Evolutionary conservation across 1,140 invertebrate species (phyloP).

Genomic region (Nomia melanderi): DNA sequence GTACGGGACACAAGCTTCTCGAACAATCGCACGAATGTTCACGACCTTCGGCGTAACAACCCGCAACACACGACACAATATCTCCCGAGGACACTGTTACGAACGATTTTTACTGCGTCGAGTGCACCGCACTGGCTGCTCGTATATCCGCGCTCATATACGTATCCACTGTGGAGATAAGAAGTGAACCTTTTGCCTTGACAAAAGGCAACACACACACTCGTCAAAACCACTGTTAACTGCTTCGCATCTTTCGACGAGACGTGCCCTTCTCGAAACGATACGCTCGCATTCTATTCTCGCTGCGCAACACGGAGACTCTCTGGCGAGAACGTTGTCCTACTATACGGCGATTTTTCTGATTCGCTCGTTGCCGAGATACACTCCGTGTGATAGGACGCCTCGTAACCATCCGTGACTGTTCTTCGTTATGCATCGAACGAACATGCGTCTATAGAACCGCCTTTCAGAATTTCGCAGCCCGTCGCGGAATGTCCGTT

Average conservation of each 20-base stretch:
- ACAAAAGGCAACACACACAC: conserved; percentile 12
- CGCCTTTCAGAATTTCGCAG: background rate
- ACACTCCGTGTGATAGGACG: conserved; percentile 39
- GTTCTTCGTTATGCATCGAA: conserved; percentile 20
- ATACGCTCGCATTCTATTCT: conserved; percentile 31
- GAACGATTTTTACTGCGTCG: conserved; percentile 34
- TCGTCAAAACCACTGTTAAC: conserved; percentile 21
- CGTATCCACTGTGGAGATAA: conserved; percentile 16
- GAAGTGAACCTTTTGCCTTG: too few relatives aligned
- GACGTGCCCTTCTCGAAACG: conserved; percentile 10
- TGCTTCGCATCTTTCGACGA: conserved; percentile 26
- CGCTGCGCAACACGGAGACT: conserved; percentile 31
- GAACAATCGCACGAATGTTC: conserved; percentile 43
- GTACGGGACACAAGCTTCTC: conserved; percentile 43
- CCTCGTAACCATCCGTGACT: conserved; percentile 33
- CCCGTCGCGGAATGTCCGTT: background rate
- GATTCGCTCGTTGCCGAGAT: conserved; percentile 30
- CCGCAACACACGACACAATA: background rate
- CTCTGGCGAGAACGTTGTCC: conserved; percentile 17
- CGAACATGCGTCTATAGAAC: conserved; percentile 18
- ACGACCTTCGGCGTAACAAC: conserved; percentile 29
- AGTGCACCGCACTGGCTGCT: conserved; percentile 39
- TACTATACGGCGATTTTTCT: conserved; percentile 32
- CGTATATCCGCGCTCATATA: conserved; percentile 33
- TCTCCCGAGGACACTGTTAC: background rate